Evolutionary conservation across 2,888 invertebrate species (phyloP), one percentile per base, ranked within the genome.

Genomic region (Drosophila meridiana): DNA sequence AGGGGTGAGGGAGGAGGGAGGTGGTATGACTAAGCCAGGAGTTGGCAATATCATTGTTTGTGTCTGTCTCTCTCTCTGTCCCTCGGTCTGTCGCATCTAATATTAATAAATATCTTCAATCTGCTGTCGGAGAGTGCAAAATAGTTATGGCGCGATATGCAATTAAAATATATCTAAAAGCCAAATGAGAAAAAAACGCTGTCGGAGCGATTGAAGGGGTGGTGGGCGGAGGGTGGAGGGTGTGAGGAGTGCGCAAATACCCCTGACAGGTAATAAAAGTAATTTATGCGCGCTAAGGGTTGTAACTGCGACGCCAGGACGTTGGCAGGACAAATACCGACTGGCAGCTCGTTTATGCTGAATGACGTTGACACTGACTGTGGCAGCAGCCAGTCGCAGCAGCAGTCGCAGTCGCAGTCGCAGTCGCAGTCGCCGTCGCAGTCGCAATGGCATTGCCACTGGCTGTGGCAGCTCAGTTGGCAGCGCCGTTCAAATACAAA

Each of bases 261-360:
- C 90, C 84, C 87, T 91, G 91, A 91, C 92, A 91, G 91, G 92
- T 91, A 91, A 91, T 91, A 91, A 92, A 92, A 91, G 91, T 92
- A 90, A 91, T 92, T 91, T 91, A 91, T 91, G 92, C 85, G 77
- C 82, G 75, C 87, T 84, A 92, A 92, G 91, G 92, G 91, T 92
- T 90, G 92, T 78, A 87, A 89, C 78, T 68, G 89, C 88, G 79
- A 76, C 69, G 71, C 71, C 74, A 66, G 85, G 76, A 77, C 76
- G 75, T 64, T 57, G 59, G 53, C 61, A 64, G 61, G 62, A 60
- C 63, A 59, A 36, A 38, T 45, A 66, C 38, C 69, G 71, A 80
- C 76, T 71, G 78, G 63, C 84, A 83, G 84, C 88, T 85, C 86
- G 86, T 74, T 80, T 87, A 89, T 82, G 90, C 74, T 85, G 90